phyloP scores from a whole-genome alignment of 2,797 vertebrate species.

The Limnodromus scolopaceus region DNA sequence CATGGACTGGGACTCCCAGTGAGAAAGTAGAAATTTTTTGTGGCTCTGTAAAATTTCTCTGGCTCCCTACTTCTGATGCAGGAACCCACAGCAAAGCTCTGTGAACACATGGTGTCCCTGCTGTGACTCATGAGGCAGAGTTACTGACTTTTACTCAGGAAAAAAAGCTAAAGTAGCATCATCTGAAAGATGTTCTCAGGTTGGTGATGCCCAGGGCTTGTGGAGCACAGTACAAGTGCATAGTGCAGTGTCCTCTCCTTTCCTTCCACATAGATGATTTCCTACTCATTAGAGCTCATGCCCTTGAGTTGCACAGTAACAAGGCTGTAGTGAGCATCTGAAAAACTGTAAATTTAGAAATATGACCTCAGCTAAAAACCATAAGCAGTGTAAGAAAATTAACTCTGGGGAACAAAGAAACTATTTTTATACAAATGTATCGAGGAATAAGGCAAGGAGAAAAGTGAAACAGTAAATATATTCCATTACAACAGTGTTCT shows the following conservation, averaged over 20 bases:
- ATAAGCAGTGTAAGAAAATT: neutral
- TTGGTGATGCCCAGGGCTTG: neutral
- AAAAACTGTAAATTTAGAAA: neutral
- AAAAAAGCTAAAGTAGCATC: neutral
- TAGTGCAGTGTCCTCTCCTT: neutral
- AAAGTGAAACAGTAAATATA: neutral
- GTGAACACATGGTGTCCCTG: neutral
- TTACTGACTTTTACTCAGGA: neutral
- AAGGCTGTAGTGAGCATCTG: neutral
- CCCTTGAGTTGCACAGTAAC: neutral
- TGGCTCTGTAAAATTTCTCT: neutral
- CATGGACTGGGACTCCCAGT: neutral
- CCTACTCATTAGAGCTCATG: neutral
- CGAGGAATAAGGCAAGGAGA: neutral
- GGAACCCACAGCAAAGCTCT: neutral
- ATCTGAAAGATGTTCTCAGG: neutral
- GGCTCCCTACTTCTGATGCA: neutral
- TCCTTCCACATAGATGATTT: neutral
- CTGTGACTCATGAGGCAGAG: neutral
- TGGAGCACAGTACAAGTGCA: accelerated
- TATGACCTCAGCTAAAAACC: neutral
- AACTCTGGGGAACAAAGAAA: neutral
- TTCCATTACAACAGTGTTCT: neutral
- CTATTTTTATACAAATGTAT: neutral
- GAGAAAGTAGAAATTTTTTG: neutral